Evolutionary conservation across 2,113 vertebrate genomes (phyloP), one percentile per base, ranked within the genome.

Genomic region (Sceloporus tristichus): DNA sequence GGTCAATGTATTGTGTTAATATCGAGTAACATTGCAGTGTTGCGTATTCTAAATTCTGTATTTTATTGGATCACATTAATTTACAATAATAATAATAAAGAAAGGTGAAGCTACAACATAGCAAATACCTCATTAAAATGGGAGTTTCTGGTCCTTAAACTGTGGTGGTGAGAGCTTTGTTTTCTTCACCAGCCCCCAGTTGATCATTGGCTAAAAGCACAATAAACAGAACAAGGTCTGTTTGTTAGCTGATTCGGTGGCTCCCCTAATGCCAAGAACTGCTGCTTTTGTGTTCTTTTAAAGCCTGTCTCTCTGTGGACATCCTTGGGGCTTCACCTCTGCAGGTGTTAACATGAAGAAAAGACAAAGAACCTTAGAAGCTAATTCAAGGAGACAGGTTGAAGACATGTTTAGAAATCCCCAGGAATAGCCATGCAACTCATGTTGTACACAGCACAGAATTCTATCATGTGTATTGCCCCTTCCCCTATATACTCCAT

Each of bases 291-390:
- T 34, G 34, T 34, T 34, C 34, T 34, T 34, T 34, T 34, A 34
- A 34, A 76, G 14, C 34, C 85, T 27, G 0, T 70, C 82, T 54
- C 82, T 90, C 90, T 86, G 54, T 34, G 56, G 88, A 86, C 79
- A 85, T 75, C 75, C 70, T 85, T 29, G 48, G 84, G 87, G 85
- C 76, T 83, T 91, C 89, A 81, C 82, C 86, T 73, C 81, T 6
- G 11, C 90, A 88, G 74, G 84, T 87, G 88, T 56, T 76, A 53
- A 81, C 29, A n/a, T 2, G 34, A 82, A 84, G 74, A 71, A 90
- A 38, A 0, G 23, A 34, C 62, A 21, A 11, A 38, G 42, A 42
- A 90, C 70, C 84, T 81, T 23, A 77, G 68, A 54, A 92, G 87
- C 2, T 34, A 74, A 85, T 6, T 38, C 27, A 54, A 90, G 91